A percentile compares a stretch with the other conserved stretches of the same genome.
These are phyloP conservation scores for Ormyrus thymus DNA, from an alignment of 2,888 invertebrate genomes.

Conservation along the genomic window DNA sequence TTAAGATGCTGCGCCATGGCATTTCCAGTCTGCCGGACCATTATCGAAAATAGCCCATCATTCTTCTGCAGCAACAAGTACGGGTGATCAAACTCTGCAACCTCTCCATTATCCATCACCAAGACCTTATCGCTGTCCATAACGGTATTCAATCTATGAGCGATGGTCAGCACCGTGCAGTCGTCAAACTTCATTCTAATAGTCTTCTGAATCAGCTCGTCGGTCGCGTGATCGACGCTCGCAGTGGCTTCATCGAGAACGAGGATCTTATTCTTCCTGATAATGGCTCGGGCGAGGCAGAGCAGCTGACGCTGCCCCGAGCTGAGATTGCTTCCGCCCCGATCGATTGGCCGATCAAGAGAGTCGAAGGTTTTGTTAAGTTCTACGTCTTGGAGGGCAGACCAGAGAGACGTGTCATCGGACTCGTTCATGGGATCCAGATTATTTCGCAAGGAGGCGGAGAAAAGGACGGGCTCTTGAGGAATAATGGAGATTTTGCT, in stretches of 20 bases:
- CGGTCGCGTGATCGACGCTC: constrained; percentile 89
- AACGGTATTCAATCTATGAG: constrained; percentile 92
- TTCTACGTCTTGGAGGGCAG: constrained; percentile 85
- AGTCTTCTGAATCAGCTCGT: constrained; percentile 88
- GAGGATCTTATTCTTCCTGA: constrained; percentile 86
- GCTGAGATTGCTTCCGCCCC: constrained; percentile 90
- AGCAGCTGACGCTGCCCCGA: constrained; percentile 91
- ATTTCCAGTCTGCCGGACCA: constrained; percentile 36
- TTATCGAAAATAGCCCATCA: constrained; percentile 15
- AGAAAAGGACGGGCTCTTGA: constrained; percentile 93
- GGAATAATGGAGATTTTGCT: constrained; percentile 92
- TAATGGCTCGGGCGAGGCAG: constrained; percentile 90
- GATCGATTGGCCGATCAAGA: constrained; percentile 79
- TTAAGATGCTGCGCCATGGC: constrained; percentile 2
- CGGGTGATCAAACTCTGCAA: constrained; percentile 85
- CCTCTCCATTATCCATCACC: constrained; percentile 88
- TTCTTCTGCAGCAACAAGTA: constrained; percentile 77
- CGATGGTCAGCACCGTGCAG: constrained; percentile 93
- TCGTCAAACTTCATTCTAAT: constrained; percentile 86
- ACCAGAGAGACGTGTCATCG: constrained; percentile 89
- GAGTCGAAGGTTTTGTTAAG: constrained; percentile 82
- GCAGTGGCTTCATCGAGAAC: constrained; percentile 95
- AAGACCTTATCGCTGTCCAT: constrained; percentile 94
- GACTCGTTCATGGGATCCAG: constrained; percentile 88
- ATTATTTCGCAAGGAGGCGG: constrained; percentile 88